Evolutionary conservation across 2,797 vertebrate genomes (phyloP).

Genomic region (Takifugu ocellatus): DNA sequence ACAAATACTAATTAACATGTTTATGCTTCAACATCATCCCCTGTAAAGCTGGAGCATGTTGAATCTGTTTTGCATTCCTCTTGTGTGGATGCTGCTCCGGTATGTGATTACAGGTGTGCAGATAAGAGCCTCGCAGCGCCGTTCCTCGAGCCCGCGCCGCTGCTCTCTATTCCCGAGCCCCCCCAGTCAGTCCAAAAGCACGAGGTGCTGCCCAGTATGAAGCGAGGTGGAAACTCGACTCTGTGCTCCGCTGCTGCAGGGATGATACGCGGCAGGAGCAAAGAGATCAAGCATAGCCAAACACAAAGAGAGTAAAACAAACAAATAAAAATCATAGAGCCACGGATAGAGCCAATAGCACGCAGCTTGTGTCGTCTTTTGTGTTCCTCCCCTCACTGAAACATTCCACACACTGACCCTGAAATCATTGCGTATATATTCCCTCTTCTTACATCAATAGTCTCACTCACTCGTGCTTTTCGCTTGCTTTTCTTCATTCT

Average conservation of each 20-base stretch:
- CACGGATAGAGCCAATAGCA: constrained; percentile 14
- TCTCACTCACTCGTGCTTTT: constrained; percentile 23
- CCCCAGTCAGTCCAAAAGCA: constrained; percentile 23
- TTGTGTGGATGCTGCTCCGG: neutral
- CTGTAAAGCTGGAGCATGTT: constrained; percentile 15
- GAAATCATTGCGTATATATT: constrained; percentile 50
- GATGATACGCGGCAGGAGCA: constrained; percentile 38
- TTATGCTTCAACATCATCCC: constrained; percentile 15
- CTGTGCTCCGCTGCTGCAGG: constrained; percentile 47
- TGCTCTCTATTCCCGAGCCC: constrained; percentile 36
- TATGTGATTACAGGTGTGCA: constrained; percentile 68
- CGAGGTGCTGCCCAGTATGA: constrained; percentile 36
- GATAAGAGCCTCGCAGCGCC: constrained; percentile 24
- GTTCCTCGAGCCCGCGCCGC: constrained; percentile 24
- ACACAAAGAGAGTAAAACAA: constrained; percentile 52
- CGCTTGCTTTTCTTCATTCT: constrained; percentile 41
- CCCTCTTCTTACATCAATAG: constrained; percentile 39
- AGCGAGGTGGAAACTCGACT: constrained; percentile 26
- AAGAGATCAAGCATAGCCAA: constrained; percentile 31
- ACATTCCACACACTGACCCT: constrained; percentile 33
- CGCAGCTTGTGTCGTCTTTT: constrained; percentile 37
- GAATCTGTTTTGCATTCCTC: constrained; percentile 15
- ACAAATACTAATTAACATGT: constrained; percentile 21
- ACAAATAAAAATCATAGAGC: constrained; percentile 21
- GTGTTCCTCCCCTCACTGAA: constrained; percentile 31